These are phyloP conservation scores for Philypnodon macrostomus DNA, from an alignment of 2,797 vertebrate genomes.

Conservation along the genomic window DNA sequence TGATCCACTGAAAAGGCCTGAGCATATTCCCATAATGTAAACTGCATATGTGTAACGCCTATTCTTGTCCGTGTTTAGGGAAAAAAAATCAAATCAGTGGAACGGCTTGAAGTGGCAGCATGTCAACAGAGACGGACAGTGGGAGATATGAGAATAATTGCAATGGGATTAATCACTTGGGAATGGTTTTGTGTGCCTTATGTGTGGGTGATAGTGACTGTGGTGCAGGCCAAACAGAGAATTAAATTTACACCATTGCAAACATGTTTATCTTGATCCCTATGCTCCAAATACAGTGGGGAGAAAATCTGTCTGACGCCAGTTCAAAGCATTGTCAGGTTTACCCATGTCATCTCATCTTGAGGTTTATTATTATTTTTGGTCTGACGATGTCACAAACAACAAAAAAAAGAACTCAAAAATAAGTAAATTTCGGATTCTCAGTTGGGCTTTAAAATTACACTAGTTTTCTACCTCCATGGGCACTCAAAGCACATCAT, in stretches of 20 bases:
- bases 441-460: no score
- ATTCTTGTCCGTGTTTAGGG: slow-evolving; percentile 60
- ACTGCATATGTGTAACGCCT: slow-evolving; percentile 25
- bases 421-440: no score
- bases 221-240: slow-evolving; percentile 61
- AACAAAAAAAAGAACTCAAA: slow-evolving; percentile 48
- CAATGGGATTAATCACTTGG: slow-evolving; percentile 59
- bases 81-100: slow-evolving; percentile 63
- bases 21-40: slow-evolving; percentile 45
- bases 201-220: slow-evolving; percentile 50
- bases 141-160: slow-evolving; percentile 51
- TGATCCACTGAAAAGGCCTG: slow-evolving; percentile 56
- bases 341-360: slow-evolving; percentile 64
- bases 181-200: slow-evolving; percentile 42
- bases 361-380: slow-evolving; percentile 40
- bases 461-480: no score
- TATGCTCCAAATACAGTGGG: slow-evolving; percentile 46
- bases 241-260: slow-evolving; percentile 81
- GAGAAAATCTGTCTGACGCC: slow-evolving; percentile 66
- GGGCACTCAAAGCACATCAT: no score
- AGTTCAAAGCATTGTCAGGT: slow-evolving; percentile 77
- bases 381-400: slow-evolving; percentile 60
- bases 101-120: slow-evolving; percentile 67
- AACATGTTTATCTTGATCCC: slow-evolving; percentile 80
- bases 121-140: slow-evolving; percentile 65